Conservation (phyloP, 2,113 vertebrate genomes). For the Pseudorectes ferrugineus region DNA sequence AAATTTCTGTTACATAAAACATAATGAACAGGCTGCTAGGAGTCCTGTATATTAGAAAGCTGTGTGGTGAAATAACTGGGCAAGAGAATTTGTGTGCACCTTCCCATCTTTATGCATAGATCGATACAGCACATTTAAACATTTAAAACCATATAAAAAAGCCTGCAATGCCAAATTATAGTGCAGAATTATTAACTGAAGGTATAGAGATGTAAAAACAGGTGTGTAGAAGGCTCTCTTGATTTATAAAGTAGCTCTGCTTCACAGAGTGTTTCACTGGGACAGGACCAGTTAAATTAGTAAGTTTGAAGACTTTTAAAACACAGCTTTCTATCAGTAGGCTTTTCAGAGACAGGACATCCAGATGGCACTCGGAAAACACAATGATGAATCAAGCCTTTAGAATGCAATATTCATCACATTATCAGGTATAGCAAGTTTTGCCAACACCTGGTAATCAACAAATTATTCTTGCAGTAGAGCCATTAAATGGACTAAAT, state of each 20-base stretch:
- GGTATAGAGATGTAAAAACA: background rate
- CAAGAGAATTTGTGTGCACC: background rate
- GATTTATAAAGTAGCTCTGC: background rate
- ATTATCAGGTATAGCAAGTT: conserved; percentile 20
- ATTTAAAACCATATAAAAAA: background rate
- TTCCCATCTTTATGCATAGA: background rate
- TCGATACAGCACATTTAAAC: fast-evolving
- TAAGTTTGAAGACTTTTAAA: background rate
- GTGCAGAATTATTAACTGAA: background rate
- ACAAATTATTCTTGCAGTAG: conserved; percentile 41
- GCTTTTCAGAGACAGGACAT: background rate
- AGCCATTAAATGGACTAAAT: conserved; percentile 43
- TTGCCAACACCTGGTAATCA: conserved; percentile 47
- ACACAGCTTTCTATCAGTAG: background rate
- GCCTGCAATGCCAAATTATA: background rate
- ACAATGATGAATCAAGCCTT: conserved; percentile 35
- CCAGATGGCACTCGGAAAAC: conserved; percentile 35
- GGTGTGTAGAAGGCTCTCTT: background rate
- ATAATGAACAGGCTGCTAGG: background rate
- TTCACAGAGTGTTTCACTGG: background rate
- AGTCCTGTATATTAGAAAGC: background rate
- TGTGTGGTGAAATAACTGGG: background rate
- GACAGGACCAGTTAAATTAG: background rate
- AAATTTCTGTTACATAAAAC: background rate
- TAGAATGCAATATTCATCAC: conserved; percentile 44